Conservation (phyloP, 2,113 vertebrate genomes). For the Ochotona curzoniae region DNA sequence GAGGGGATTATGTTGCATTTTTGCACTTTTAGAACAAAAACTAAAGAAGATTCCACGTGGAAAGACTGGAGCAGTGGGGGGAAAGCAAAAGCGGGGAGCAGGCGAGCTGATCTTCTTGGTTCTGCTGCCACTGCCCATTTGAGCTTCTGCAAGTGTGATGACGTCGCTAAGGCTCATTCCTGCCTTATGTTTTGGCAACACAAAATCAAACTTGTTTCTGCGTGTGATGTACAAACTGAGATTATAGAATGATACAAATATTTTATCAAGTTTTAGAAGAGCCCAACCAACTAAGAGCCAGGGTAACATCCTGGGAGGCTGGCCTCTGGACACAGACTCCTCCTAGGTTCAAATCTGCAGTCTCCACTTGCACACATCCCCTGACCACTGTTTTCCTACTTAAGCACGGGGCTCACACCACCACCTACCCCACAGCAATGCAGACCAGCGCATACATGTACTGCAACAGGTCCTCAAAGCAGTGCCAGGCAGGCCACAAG, state of each 20-base stretch:
- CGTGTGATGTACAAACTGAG: not conserved
- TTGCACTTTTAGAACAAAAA: not conserved
- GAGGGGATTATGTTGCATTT: not conserved
- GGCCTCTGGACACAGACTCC: not conserved
- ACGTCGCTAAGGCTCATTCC: not conserved
- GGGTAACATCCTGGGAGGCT: not conserved
- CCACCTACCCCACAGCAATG: too few species aligned
- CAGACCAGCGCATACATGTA: not conserved
- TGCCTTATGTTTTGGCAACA: not conserved
- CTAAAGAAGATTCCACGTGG: not conserved
- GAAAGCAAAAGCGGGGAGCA: not conserved
- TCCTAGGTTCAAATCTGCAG: not conserved
- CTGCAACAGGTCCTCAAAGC: not conserved
- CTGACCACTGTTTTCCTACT: not conserved
- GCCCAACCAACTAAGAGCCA: not conserved
- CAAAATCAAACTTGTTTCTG: not conserved
- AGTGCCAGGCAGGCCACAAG: not conserved
- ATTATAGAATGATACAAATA: not conserved
- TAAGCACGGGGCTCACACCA: not conserved
- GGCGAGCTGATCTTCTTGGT: not conserved
- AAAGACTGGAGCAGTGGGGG: not conserved
- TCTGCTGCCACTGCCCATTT: not conserved
- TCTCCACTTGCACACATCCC: not conserved
- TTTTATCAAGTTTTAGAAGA: slow-evolving; percentile 15
- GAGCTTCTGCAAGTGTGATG: not conserved